phyloP scores from a whole-genome alignment of 2,113 vertebrate species.

The Pycnonotus jocosus region DNA sequence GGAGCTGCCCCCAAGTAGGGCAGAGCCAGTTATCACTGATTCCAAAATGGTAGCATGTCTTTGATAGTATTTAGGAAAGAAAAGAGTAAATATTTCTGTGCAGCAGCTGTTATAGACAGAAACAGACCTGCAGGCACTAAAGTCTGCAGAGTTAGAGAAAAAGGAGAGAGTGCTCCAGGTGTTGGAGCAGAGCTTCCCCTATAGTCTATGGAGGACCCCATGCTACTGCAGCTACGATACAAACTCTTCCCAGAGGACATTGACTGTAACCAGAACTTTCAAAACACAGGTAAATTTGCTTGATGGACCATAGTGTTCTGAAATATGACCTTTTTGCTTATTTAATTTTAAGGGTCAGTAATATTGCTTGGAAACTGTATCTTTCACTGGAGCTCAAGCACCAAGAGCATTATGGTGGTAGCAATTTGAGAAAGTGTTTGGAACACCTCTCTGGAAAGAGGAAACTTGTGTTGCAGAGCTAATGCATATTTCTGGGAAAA shows the following conservation, averaged over 20 bases:
- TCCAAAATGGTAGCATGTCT: background rate
- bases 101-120: background rate
- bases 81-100: background rate
- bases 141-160: background rate
- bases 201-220: background rate
- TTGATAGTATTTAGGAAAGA: background rate
- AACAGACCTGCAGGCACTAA: background rate
- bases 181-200: background rate
- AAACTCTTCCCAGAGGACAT: background rate
- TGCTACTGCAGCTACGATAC: background rate
- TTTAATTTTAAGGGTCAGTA: background rate
- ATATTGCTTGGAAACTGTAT: background rate
- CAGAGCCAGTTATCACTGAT: background rate
- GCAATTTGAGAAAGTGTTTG: background rate
- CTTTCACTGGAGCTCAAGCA: background rate
- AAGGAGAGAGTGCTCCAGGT: too few species aligned
- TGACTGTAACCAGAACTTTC: background rate
- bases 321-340: background rate
- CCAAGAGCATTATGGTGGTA: background rate
- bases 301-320: background rate
- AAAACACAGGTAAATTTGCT: background rate
- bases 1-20: background rate
- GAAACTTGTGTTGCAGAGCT: background rate
- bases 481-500: background rate
- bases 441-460: background rate